Conservation (phyloP, 2,113 vertebrate species). For the Ameiurus melas region DNA sequence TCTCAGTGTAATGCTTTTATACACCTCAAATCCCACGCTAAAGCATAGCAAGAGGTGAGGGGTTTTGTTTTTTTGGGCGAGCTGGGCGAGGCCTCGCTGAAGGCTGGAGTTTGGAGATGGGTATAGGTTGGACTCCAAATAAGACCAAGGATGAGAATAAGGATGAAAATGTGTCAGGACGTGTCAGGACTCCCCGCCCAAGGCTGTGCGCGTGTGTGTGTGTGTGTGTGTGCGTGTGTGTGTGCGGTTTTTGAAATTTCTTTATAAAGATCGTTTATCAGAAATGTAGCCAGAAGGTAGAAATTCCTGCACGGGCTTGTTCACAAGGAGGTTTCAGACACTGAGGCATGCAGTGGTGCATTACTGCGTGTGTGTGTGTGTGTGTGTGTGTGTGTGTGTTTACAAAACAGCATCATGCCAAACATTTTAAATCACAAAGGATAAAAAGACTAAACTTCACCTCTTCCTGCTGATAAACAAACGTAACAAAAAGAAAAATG, state of each 20-base stretch:
- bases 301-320: slow-evolving; percentile 54
- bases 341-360: neutral
- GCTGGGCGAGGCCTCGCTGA: neutral
- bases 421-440: neutral
- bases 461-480: neutral
- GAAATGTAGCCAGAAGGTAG: slow-evolving; percentile 45
- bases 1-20: neutral
- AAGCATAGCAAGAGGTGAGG: neutral
- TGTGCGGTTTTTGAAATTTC: too few relatives aligned
- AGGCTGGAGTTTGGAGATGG: neutral
- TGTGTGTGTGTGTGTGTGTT: neutral
- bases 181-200: slow-evolving; percentile 4
- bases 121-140: neutral
- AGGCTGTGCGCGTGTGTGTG: neutral
- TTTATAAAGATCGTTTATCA: slow-evolving; percentile 12
- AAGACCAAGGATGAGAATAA: neutral
- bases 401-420: neutral
- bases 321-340: neutral
- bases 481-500: neutral
- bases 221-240: too few relatives aligned
- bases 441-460: neutral
- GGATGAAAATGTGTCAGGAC: slow-evolving; percentile 57
- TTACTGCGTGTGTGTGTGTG: neutral
- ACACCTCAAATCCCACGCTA: neutral
- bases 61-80: neutral